phyloP scores from a whole-genome alignment of 2,113 vertebrate species.

The Manacus vitellinus region DNA sequence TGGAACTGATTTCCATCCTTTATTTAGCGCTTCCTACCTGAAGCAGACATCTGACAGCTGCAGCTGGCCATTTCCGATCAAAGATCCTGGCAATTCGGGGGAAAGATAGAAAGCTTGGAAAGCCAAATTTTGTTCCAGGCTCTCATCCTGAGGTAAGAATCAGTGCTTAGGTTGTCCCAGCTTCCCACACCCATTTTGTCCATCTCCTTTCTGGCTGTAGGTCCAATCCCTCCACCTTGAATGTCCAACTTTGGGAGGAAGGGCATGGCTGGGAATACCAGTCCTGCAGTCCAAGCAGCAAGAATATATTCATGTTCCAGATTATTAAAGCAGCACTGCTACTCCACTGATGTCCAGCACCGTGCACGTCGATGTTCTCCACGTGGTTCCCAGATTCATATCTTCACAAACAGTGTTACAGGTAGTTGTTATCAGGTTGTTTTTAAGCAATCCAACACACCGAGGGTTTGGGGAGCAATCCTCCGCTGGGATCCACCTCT shows the following conservation, averaged over 20 bases:
- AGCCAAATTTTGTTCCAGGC: not conserved
- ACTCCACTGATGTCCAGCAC: not conserved
- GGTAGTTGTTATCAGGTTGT: not conserved
- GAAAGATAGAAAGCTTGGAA: not conserved
- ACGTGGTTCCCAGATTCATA: rapidly evolving
- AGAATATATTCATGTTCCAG: not conserved
- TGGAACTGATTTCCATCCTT: not conserved
- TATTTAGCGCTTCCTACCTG: not conserved
- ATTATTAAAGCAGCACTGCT: not conserved
- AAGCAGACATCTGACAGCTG: not conserved
- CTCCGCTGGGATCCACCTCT: not conserved
- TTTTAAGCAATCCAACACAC: not conserved
- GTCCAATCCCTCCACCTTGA: not conserved
- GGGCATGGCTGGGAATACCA: not conserved
- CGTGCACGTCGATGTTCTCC: not conserved
- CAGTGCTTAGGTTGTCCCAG: not conserved
- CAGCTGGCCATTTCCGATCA: not conserved
- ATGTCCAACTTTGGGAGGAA: not conserved
- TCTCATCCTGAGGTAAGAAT: not conserved
- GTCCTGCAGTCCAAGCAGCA: not conserved
- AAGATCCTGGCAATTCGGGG: not conserved
- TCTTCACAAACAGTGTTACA: not conserved
- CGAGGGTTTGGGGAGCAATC: not conserved
- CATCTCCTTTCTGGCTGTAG: not conserved
- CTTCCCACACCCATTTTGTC: not conserved